Conservation (phyloP, 2,888 invertebrate genomes). For the Brachypterus glaber region DNA sequence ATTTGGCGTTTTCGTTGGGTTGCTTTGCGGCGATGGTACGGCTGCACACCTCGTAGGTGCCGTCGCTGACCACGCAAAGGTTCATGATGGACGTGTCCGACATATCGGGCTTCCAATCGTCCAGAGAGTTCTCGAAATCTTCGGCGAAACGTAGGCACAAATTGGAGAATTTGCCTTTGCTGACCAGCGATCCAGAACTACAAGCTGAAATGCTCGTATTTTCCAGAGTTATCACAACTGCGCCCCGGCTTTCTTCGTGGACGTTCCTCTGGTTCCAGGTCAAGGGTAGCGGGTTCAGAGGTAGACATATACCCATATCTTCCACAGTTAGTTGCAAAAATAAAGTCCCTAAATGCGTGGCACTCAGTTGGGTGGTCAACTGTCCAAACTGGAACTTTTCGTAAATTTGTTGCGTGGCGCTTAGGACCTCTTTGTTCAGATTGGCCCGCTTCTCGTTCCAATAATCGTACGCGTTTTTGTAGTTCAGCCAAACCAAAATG, state of each 20-base stretch:
- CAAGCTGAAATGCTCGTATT: conserved; percentile 94
- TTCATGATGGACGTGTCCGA: conserved; percentile 73
- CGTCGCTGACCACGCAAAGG: conserved; percentile 95
- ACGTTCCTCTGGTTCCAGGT: conserved; percentile 57
- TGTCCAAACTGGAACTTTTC: conserved; percentile 74
- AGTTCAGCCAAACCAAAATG: conserved; percentile 97
- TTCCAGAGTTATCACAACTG: conserved; percentile 92
- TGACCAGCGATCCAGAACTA: conserved; percentile 90
- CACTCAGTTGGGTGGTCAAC: conserved; percentile 62
- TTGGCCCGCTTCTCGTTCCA: conserved; percentile 95
- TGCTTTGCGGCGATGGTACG: conserved; percentile 82
- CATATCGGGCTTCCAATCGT: conserved; percentile 94
- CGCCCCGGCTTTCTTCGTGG: conserved; percentile 77
- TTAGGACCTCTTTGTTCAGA: conserved; percentile 77
- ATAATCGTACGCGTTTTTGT: conserved; percentile 98
- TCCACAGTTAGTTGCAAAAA: conserved; percentile 92
- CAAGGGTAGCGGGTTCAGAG: conserved; percentile 73
- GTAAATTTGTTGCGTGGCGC: conserved; percentile 58
- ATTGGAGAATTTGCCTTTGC: conserved; percentile 83
- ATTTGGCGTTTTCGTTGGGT: conserved; percentile 83
- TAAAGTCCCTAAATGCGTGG: conserved; percentile 76
- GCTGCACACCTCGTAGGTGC: conserved; percentile 95
- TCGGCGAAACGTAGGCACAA: conserved; percentile 92
- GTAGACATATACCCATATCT: conserved; percentile 93
- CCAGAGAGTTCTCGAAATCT: conserved; percentile 91